Percentiles rank a stretch among this genome's conserved stretches.
phyloP scores from a whole-genome alignment of 2,113 vertebrate species.

The Myrmecophaga tridactyla region DNA sequence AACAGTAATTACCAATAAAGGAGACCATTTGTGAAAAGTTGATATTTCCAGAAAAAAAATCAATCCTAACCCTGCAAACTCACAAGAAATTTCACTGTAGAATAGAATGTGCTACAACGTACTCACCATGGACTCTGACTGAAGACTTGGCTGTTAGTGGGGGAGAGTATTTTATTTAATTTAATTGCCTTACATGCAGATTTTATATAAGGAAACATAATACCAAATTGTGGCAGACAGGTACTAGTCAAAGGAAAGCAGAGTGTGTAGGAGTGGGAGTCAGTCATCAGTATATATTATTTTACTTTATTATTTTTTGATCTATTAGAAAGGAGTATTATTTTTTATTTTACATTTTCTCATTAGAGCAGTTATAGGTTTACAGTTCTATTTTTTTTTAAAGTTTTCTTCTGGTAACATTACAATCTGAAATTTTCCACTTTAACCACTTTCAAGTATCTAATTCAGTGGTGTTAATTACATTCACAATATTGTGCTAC shows the following conservation, averaged over 20 bases:
- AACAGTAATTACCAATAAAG: conserved; percentile 91
- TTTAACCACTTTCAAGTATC: no score
- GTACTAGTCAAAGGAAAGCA: conserved; percentile 53
- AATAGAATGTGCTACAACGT: conserved; percentile 69
- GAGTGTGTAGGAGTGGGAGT: no score
- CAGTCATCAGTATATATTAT: no score
- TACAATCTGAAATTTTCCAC: no score
- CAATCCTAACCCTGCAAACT: conserved; percentile 66
- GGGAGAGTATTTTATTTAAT: conserved; percentile 61
- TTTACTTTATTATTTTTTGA: no score
- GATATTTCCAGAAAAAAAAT: conserved; percentile 86
- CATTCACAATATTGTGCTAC: no score
- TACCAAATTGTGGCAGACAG: conserved; percentile 67
- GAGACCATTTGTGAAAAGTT: conserved; percentile 93
- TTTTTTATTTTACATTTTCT: no score
- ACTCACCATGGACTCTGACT: conserved; percentile 56
- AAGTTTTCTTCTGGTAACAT: no score
- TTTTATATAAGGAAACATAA: conserved; percentile 79
- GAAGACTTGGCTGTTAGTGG: conserved; percentile 69
- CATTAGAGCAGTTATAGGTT: no score
- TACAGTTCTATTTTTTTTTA: no score
- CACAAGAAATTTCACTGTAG: conserved; percentile 67
- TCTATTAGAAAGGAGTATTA: no score
- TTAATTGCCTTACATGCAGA: conserved; percentile 74
- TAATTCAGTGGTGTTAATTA: no score